A percentile compares a stretch with the other conserved stretches of the same genome.
phyloP scores from a whole-genome alignment of 2,888 invertebrate species.

The Acanthosepion pharaonis region DNA sequence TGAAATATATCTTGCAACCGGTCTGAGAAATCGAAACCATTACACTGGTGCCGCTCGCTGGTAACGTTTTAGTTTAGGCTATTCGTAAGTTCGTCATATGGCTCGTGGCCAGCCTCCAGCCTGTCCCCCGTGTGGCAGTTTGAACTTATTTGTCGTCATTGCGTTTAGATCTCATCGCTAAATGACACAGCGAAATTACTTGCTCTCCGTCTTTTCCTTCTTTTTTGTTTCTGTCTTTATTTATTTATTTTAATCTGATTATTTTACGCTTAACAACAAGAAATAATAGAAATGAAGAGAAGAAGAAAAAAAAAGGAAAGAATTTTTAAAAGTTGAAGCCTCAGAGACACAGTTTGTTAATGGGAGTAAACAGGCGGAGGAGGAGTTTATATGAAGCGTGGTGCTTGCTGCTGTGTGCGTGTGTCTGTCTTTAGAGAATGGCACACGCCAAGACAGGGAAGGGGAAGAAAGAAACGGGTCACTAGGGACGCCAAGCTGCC shows the following conservation, averaged over 20 bases:
- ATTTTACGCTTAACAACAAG: background rate
- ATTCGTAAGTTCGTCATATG: background rate
- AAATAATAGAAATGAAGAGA: background rate
- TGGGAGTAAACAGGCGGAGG: background rate
- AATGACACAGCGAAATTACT: background rate
- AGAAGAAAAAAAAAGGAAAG: background rate
- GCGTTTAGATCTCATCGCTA: background rate
- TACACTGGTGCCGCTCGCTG: background rate
- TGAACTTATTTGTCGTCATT: background rate
- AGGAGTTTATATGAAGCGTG: conserved; percentile 11
- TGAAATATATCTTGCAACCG: background rate
- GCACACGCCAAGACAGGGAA: background rate
- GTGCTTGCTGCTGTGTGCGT: background rate
- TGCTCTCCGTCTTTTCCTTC: background rate
- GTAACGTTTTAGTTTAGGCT: background rate
- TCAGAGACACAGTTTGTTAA: background rate
- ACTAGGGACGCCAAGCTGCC: conserved; percentile 33
- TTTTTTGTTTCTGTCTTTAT: too few relatives aligned
- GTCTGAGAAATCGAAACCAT: background rate
- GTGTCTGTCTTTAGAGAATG: conserved; percentile 33
- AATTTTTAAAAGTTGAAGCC: background rate
- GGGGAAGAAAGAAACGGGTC: background rate
- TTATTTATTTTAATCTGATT: too few relatives aligned
- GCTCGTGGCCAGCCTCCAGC: background rate
- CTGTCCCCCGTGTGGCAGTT: background rate